These are phyloP conservation scores for Sebastes baramenuke DNA, from an alignment of 2,797 vertebrate genomes.

Conservation along the genomic window DNA sequence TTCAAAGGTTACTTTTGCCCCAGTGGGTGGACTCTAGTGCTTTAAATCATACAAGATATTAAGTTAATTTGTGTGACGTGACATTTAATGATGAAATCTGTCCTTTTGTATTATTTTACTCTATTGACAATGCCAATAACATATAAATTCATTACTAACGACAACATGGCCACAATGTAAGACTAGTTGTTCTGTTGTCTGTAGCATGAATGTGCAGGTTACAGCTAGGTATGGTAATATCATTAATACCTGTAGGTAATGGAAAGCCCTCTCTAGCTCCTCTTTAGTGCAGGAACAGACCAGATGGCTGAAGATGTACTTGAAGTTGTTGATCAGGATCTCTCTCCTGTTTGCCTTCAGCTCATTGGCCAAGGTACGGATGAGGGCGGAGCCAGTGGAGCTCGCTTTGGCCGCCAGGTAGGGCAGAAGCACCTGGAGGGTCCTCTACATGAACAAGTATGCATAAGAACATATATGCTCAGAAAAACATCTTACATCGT, in stretches of 20 bases:
- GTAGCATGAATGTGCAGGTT: background rate
- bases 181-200: background rate
- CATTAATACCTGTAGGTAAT: slow-evolving; percentile 91
- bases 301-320: slow-evolving; percentile 98
- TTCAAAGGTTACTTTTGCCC: background rate
- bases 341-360: slow-evolving; percentile 94
- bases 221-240: background rate
- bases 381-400: slow-evolving; percentile 90
- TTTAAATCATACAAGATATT: background rate
- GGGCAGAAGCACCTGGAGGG: slow-evolving; percentile 94
- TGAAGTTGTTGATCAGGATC: slow-evolving; percentile 98
- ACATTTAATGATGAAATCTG: background rate
- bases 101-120: background rate
- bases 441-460: slow-evolving; percentile 79
- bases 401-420: slow-evolving; percentile 97
- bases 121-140: background rate
- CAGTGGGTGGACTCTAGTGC: background rate
- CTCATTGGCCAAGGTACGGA: slow-evolving; percentile 94
- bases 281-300: slow-evolving; percentile 98
- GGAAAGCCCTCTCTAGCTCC: slow-evolving; percentile 93
- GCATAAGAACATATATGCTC: background rate
- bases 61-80: background rate
- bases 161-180: background rate
- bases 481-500: background rate
- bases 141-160: background rate